Evolutionary conservation across 2,888 invertebrate species (phyloP).

Genomic region (Temnothorax rugatulus): DNA sequence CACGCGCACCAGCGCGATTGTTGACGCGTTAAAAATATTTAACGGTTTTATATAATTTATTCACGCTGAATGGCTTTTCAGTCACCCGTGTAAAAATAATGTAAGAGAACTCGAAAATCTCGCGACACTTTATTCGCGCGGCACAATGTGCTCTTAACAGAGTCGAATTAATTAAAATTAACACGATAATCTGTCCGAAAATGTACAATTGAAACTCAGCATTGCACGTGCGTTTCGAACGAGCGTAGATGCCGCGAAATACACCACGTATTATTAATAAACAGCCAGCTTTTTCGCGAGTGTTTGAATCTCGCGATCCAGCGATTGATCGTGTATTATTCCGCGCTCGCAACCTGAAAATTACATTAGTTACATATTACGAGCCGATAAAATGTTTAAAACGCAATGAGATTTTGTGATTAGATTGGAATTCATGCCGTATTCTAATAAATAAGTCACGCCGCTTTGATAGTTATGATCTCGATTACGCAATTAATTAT

Average conservation of each 20-base stretch:
- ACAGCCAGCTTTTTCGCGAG: background rate
- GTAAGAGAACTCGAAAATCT: background rate
- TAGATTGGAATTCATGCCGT: background rate
- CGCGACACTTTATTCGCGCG: background rate
- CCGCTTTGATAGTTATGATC: background rate
- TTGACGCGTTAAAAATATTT: background rate
- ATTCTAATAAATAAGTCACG: background rate
- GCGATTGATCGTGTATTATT: background rate
- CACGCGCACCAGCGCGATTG: too few species aligned
- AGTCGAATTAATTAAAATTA: background rate
- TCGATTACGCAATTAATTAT: background rate
- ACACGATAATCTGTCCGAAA: background rate
- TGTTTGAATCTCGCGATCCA: background rate
- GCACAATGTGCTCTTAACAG: background rate
- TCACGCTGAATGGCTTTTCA: background rate
- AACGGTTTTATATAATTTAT: constrained; percentile 3
- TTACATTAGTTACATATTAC: background rate
- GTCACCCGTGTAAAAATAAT: background rate
- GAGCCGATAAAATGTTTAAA: background rate
- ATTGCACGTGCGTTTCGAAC: background rate
- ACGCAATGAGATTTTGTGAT: background rate
- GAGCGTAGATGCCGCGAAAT: background rate
- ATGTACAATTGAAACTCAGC: too few species aligned
- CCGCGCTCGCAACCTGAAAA: background rate
- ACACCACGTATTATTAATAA: background rate